phyloP scores from a whole-genome alignment of 2,888 invertebrate genomes.

The Stenchaetothrips biformis region DNA sequence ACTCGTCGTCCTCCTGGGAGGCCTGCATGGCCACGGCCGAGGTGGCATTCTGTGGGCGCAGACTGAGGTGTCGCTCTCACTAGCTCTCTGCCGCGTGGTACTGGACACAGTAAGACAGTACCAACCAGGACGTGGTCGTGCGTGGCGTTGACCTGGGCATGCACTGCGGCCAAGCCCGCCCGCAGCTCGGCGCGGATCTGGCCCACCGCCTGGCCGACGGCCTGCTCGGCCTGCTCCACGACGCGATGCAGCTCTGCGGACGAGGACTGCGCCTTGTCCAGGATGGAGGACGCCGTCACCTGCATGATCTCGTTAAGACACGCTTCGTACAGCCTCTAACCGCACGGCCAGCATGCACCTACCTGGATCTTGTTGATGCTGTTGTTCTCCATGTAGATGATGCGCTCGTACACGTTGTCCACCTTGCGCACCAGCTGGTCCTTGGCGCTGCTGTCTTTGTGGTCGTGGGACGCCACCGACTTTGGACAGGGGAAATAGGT shows the following conservation, averaged over 20 bases:
- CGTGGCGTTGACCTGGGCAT: constrained; percentile 2
- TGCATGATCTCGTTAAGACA: neutral
- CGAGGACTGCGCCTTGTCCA: neutral
- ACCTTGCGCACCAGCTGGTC: constrained; percentile 46
- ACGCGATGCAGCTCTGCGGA: neutral
- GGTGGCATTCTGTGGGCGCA: constrained; percentile 48
- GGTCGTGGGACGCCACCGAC: constrained; percentile 39
- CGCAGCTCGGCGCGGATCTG: neutral
- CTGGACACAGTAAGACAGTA: neutral
- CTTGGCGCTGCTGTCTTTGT: constrained; percentile 46
- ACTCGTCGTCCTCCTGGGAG: neutral
- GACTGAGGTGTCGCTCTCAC: constrained; percentile 31
- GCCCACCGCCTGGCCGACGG: neutral
- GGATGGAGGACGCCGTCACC: neutral
- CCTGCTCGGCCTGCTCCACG: neutral
- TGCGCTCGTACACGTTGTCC: constrained; percentile 47
- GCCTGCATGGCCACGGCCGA: constrained; percentile 47
- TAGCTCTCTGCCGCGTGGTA: neutral
- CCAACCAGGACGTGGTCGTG: constrained; percentile 19
- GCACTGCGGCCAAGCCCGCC: neutral
- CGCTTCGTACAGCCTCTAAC: too few relatives aligned
- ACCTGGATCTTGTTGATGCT: constrained; percentile 46
- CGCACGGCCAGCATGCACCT: constrained; percentile 28
- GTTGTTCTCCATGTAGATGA: constrained; percentile 44
- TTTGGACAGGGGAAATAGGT: constrained; percentile 36